A percentile compares a stretch with the other conserved stretches of the same genome.
phyloP scores from a whole-genome alignment of 64 coral and sea anemone species.

The Pocillopora damicornis region DNA sequence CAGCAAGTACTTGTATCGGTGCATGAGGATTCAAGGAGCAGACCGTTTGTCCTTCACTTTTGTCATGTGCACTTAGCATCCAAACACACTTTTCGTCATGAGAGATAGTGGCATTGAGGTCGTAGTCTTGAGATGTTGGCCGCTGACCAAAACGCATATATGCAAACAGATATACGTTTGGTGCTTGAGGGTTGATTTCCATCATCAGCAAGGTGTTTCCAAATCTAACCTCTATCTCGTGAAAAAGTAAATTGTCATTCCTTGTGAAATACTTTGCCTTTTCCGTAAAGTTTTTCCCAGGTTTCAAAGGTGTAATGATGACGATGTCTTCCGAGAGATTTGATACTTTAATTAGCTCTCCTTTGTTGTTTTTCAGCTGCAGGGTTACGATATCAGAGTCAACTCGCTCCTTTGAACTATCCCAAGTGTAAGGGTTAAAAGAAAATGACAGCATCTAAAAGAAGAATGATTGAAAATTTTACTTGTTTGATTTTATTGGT shows the following conservation, averaged over 20 bases:
- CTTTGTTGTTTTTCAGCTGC: conserved; percentile 12
- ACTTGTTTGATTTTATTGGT: not conserved
- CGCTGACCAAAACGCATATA: not conserved
- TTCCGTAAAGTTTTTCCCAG: not conserved
- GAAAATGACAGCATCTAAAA: conserved; percentile 45
- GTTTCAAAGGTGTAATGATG: not conserved
- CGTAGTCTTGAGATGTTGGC: not conserved
- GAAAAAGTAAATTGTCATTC: conserved; percentile 5
- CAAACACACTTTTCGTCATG: conserved; percentile 5
- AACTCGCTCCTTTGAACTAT: conserved; percentile 21
- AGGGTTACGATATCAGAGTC: conserved; percentile 27
- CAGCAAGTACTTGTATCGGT: conserved; percentile 10
- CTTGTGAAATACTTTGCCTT: not conserved
- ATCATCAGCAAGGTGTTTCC: conserved; percentile 2
- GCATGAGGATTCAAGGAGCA: not conserved
- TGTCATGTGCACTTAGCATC: not conserved
- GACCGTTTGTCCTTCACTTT: not conserved
- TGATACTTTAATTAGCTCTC: not conserved
- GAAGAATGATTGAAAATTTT: not conserved
- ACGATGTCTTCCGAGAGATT: conserved; percentile 36
- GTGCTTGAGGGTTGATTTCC: not conserved
- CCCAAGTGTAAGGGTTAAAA: conserved; percentile 63
- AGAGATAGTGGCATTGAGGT: conserved; percentile 8
- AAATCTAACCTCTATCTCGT: not conserved
- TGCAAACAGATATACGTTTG: not conserved